phyloP scores from a whole-genome alignment of 2,797 vertebrate species.

The Acanthurus lineatus region DNA sequence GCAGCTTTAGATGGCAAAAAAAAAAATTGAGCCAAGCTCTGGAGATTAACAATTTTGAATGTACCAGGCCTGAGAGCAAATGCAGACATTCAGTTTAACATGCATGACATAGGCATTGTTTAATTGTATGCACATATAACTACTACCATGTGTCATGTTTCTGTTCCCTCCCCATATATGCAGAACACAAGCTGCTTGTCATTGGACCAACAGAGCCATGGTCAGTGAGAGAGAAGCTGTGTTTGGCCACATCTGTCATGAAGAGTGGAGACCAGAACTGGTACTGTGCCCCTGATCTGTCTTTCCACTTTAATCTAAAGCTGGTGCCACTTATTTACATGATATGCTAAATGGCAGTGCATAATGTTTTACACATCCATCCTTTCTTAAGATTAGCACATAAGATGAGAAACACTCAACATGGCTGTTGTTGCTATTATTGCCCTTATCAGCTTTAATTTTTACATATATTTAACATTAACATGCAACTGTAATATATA shows the following conservation, averaged over 20 bases:
- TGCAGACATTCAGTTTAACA: not conserved
- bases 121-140: not conserved
- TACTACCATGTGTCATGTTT: constrained; percentile 14
- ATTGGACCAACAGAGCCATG: constrained; percentile 95
- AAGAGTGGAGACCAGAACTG: constrained; percentile 98
- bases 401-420: too few relatives aligned
- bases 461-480: too few relatives aligned
- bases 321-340: not conserved
- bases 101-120: not conserved
- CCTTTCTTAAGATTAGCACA: too few relatives aligned
- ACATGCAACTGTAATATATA: too few relatives aligned
- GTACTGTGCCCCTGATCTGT: constrained; percentile 70
- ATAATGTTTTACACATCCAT: too few relatives aligned
- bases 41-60: not conserved
- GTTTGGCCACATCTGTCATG: constrained; percentile 98
- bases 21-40: constrained; percentile 5
- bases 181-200: constrained; percentile 95
- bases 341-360: too few relatives aligned
- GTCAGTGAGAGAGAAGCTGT: constrained; percentile 97
- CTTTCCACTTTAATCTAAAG: not conserved
- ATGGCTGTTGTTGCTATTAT: too few relatives aligned
- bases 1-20: constrained; percentile 20
- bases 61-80: constrained; percentile 34
- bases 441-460: too few relatives aligned
- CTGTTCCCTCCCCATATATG: constrained; percentile 30